Base-by-base conservation (phyloP, 1,140 invertebrate species). In the Drosophila mojavensis region DNA sequence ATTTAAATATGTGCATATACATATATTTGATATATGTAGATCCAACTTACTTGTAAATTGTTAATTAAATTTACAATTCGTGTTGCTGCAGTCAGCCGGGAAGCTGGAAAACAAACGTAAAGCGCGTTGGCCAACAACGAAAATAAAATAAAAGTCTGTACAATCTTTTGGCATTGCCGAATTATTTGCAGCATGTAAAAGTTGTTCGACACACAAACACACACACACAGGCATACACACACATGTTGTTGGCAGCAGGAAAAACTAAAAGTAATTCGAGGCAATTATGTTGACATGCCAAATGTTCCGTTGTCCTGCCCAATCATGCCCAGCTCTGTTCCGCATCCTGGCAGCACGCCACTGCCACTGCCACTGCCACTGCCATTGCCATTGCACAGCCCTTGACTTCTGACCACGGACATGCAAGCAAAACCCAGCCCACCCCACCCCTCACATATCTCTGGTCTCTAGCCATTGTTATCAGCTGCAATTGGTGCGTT, bases 221-320 rank as follows among this genome's bases (percentile, higher is more conserved):
- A 53, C 13, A 78, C 55, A 24, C 30, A 28, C 41, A 51, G 58
- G 60, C 47, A 59, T 67, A 36, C 45, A 66, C 48, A 84, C 17
- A 54, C 47, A 53, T 15, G 39, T 24, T 47, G 56, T 64, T 62
- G 48, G 45, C 45, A 48, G 28, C 11, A 28, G 55, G 51, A 75
- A 72, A 81, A 89, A 72, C 69, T 82, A 78, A 89, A 89, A 89
- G 84, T 89, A 89, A 88, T 88, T 88, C 83, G 74, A 62, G 85
- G 84, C 84, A 89, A 89, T 89, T 89, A 89, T 81, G 80, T 84
- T 84, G 84, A 89, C 84, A 89, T 81, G 84, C 78, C 78, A 81
- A 89, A 89, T 84, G 81, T 80, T 56, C 84, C 64, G 74, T 36
- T 56, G 51, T 10, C 51, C 55, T 54, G 50, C n/a, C 17, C 15